These are phyloP conservation scores for Etheostoma perlongum DNA, from an alignment of 2,797 vertebrate species.

Conservation along the genomic window DNA sequence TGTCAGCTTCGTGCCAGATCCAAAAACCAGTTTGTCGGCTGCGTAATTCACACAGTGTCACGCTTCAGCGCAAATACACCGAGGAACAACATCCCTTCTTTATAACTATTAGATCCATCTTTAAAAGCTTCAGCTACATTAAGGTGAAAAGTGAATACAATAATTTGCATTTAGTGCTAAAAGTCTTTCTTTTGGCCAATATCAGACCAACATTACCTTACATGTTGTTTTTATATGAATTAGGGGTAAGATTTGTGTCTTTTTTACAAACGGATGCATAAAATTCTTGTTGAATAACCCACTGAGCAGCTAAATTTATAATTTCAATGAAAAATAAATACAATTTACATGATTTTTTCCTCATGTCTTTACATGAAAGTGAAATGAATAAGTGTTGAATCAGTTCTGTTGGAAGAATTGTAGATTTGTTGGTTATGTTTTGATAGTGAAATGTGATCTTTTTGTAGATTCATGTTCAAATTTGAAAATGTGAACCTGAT, in stretches of 20 bases:
- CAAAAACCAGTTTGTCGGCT: conserved; percentile 6
- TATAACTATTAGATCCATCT: background rate
- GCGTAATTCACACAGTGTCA: conserved; percentile 24
- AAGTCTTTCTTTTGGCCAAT: no score
- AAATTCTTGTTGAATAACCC: background rate
- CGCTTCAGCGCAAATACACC: background rate
- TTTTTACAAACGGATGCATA: background rate
- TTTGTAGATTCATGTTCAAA: background rate
- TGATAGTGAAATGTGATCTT: background rate
- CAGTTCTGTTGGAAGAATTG: no score
- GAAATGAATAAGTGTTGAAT: no score
- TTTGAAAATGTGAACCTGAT: background rate
- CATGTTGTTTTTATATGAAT: no score
- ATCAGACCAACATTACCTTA: no score
- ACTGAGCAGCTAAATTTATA: background rate
- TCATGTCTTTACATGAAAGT: no score
- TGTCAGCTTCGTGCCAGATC: conserved; percentile 1
- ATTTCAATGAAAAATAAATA: no score
- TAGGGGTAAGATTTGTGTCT: no score
- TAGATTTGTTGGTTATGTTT: background rate
- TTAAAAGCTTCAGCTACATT: background rate
- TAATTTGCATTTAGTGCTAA: background rate
- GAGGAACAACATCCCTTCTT: no score
- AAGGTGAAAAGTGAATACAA: background rate
- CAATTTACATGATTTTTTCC: no score